Evolutionary conservation across 2,113 vertebrate species (phyloP), one percentile per base, ranked within the genome.

Genomic region (Misgurnus anguillicaudatus): DNA sequence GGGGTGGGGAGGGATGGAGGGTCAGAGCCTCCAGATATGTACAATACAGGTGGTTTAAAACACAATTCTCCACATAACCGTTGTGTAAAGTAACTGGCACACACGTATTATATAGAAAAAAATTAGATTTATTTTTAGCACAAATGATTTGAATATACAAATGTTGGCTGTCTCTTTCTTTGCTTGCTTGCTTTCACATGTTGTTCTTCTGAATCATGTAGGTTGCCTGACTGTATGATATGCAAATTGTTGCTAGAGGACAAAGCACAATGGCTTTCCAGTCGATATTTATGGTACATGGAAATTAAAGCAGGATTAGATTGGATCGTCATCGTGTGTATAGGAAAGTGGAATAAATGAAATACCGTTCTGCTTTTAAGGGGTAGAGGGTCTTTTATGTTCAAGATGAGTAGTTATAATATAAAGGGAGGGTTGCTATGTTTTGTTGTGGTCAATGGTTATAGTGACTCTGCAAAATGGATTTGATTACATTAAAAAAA

Each of bases 1-100:
- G 42, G 62, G n/a, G 64, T 39, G 63, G 64, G 77, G 64, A 19
- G 55, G 72, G 60, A 48, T 63, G 39, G 24, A 11, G 21, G 69
- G 69, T 80, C 69, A 73, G 17, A 51, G 17, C 39, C 36, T 41
- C 13, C 16, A 8, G 19, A 48, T 42, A 24, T 51, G 9, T 19
- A 51, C 73, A 53, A 76, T 38, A 38, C 19, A 63, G 2, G 60
- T 19, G 19, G 36, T 60, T 21, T 42, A 10, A 42, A 5, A 4
- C 41, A 7, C 41, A 45, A 8, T 45, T 73, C n/a, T 6, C 48
- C 39, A 0, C 24, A 64, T n/a, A 39, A 62, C 58, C 58, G 41
- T 36, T 57, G 38, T 47, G 14, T 74, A 14, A 42, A 42, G 14
- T 1, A 19, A 3, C 53, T n/a, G 17, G 19, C 6, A 57, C 17